Evolutionary conservation across 2,888 invertebrate genomes (phyloP).

Genomic region (Acronicta alni): DNA sequence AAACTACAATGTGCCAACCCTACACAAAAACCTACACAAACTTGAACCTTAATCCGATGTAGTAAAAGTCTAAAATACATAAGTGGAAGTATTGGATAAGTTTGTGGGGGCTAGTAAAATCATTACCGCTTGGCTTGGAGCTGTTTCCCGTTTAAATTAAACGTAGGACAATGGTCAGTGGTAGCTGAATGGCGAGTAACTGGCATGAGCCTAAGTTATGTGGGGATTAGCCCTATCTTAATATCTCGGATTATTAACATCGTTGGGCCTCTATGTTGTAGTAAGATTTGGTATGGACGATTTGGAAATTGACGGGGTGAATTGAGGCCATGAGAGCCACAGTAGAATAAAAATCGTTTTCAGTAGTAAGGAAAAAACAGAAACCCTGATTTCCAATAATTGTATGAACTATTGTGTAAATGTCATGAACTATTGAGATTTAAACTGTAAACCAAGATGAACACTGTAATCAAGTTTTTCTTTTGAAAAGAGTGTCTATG

Average conservation of each 20-base stretch:
- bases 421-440: too few species aligned
- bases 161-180: slow-evolving; percentile 87
- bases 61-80: slow-evolving; percentile 36
- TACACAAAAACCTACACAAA: slow-evolving; percentile 26
- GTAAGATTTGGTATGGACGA: slow-evolving; percentile 30
- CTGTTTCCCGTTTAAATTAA: slow-evolving; percentile 85
- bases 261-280: slow-evolving; percentile 59
- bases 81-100: slow-evolving; percentile 30
- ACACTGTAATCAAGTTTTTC: too few species aligned
- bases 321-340: too few species aligned
- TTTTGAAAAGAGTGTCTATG: too few species aligned
- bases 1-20: slow-evolving; percentile 49
- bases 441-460: too few species aligned
- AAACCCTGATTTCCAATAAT: too few species aligned
- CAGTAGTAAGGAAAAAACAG: too few species aligned
- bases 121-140: slow-evolving; percentile 74
- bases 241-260: slow-evolving; percentile 81
- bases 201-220: slow-evolving; percentile 87
- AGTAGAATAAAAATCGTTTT: too few species aligned
- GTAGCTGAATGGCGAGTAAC: slow-evolving; percentile 77
- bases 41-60: slow-evolving; percentile 38
- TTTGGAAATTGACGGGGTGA: slow-evolving; percentile 25
- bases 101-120: slow-evolving; percentile 75
- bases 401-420: too few species aligned
- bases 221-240: slow-evolving; percentile 88